phyloP scores from a whole-genome alignment of 2,888 invertebrate species.

The Bruchidius siliquastri region DNA sequence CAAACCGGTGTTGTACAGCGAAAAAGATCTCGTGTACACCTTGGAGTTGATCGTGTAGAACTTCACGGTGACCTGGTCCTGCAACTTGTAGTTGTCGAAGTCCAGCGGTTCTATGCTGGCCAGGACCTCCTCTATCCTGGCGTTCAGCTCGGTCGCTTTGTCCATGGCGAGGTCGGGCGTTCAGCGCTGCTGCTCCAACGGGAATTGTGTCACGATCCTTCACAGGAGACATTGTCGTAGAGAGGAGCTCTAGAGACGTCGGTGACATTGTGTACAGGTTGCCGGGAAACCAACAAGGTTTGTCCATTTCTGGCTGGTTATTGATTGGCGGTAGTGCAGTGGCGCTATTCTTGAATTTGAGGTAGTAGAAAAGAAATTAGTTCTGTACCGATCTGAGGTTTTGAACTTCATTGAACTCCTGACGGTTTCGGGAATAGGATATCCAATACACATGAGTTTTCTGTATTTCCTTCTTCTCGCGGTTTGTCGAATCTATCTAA shows the following conservation, averaged over 20 bases:
- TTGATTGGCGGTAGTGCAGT: not conserved
- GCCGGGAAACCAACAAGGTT: slow-evolving; percentile 12
- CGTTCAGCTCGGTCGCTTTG: not conserved
- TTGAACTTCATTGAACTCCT: too few species aligned
- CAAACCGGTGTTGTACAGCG: slow-evolving; percentile 39
- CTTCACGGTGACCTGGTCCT: slow-evolving; percentile 33
- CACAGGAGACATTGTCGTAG: not conserved
- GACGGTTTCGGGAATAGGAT: too few species aligned
- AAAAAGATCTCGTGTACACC: slow-evolving; percentile 53
- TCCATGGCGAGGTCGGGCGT: not conserved
- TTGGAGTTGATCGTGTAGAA: slow-evolving; percentile 34
- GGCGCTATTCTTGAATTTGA: too few species aligned
- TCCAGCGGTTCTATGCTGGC: not conserved
- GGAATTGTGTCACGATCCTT: not conserved
- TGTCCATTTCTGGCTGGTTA: not conserved
- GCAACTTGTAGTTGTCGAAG: slow-evolving; percentile 4
- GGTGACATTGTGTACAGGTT: slow-evolving; percentile 16
- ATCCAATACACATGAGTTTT: too few species aligned
- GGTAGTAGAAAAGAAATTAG: too few species aligned
- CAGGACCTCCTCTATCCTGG: not conserved
- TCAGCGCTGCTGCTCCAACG: not conserved
- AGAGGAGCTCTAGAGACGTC: not conserved
- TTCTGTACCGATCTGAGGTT: too few species aligned
- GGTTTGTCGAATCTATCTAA: too few species aligned
- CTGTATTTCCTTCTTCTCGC: too few species aligned